Evolutionary conservation across 2,113 vertebrate species (phyloP), one percentile per base, ranked within the genome.

Genomic region (Coryphaenoides rupestris): DNA sequence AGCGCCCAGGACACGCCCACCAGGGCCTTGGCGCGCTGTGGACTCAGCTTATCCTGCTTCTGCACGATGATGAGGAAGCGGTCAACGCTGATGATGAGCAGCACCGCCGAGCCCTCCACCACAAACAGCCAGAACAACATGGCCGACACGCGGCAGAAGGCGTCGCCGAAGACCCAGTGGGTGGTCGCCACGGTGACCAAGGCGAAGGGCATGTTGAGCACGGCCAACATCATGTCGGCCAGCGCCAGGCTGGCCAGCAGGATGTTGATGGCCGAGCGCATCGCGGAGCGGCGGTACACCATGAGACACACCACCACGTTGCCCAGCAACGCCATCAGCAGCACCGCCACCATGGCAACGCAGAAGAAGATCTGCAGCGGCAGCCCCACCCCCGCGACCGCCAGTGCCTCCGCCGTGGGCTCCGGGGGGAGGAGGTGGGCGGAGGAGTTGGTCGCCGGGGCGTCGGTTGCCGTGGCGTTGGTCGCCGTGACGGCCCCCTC

Each of bases 251-350:
- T 99, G 60, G 97, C 96, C 63, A 99, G 84, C 24, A 99, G 93
- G 82, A 98, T 97, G 86, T 99, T 99, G 89, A 99, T 99, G 60
- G 97, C 97, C 1, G 97, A 99, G 73, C 96, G 89, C 97, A 99
- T 99, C 65, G 96, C 96, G 2, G 96, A 94, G 52, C 95, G 93
- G 84, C 96, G 97, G 89, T 99, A 99, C 72, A 99, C 97, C 96
- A 99, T 98, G 72, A 99, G 89, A 82, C 96, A 99, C 70, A 99
- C 96, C 33, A 98, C 95, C 82, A 95, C 91, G 63, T 99, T 99
- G 12, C 97, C 97, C 24, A 96, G 79, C 73, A 99, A 92, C 24
- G 97, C 94, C 79, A 96, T 82, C 63, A 94, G 85, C 1, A 96
- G 79, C 74, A 98, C 93, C 84, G 90, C 93, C 63, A 93, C 90